Conservation (phyloP, 2,113 vertebrate species). For the Mohoua ochrocephala region DNA sequence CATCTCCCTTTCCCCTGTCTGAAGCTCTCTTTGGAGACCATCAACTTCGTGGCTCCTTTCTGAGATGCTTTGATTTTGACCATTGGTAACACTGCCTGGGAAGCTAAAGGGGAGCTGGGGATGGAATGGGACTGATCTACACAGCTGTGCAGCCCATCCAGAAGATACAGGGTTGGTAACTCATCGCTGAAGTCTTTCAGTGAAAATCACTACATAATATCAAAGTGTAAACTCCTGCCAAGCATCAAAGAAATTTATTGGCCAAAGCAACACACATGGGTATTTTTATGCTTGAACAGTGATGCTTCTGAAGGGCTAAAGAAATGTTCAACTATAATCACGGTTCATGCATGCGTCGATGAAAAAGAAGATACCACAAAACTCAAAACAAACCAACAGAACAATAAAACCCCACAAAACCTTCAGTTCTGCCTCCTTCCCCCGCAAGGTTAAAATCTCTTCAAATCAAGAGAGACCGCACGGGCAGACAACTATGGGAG, state of each 20-base stretch:
- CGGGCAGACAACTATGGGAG: not conserved
- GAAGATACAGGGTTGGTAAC: not conserved
- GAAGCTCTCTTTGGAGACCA: not conserved
- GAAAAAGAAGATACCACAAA: not conserved
- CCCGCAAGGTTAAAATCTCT: not conserved
- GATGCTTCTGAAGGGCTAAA: not conserved
- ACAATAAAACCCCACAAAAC: not conserved
- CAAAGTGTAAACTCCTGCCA: not conserved
- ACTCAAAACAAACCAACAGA: not conserved
- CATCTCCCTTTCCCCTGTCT: not conserved
- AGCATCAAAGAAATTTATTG: not conserved
- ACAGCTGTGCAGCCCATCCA: not conserved
- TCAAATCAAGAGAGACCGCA: not conserved
- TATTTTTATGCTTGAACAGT: not conserved
- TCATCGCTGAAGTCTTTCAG: not conserved
- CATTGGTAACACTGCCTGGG: not conserved
- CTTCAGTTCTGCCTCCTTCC: not conserved
- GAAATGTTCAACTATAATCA: not conserved
- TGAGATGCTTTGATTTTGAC: not conserved
- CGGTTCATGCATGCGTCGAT: not conserved
- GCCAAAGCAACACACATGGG: not conserved
- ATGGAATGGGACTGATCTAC: not conserved
- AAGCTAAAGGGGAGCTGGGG: not conserved
- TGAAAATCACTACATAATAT: not conserved
- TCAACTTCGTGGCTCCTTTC: not conserved